These are phyloP conservation scores for Liolophura sinensis DNA, from an alignment of 1,140 invertebrate species.

Conservation along the genomic window DNA sequence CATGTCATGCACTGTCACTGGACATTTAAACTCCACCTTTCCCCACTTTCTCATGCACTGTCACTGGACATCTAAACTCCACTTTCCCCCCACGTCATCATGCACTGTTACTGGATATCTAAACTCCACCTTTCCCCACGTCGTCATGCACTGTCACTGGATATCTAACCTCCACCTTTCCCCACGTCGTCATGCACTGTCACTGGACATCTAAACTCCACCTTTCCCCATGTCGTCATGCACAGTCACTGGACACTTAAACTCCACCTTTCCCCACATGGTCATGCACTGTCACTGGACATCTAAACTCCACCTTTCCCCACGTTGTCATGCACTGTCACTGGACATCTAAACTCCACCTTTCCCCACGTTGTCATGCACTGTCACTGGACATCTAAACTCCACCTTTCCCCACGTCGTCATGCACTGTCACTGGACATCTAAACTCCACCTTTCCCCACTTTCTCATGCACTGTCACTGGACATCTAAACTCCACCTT, in stretches of 20 bases:
- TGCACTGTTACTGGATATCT: neutral
- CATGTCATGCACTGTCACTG: slow-evolving; percentile 5
- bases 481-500: neutral
- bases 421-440: slow-evolving; percentile 3
- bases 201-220: neutral
- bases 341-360: neutral
- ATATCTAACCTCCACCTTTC: too few species aligned
- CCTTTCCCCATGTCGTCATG: slow-evolving; percentile 9
- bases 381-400: neutral
- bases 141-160: slow-evolving; percentile 11
- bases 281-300: neutral
- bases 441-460: too few species aligned
- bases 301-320: too few species aligned
- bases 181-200: slow-evolving; percentile 8
- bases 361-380: slow-evolving; percentile 7
- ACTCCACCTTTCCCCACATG: too few species aligned
- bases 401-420: slow-evolving; percentile 3
- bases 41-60: neutral
- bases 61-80: neutral
- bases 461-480: neutral
- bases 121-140: too few species aligned
- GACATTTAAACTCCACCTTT: too few species aligned
- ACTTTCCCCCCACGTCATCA: neutral
- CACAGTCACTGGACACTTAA: neutral
- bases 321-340: slow-evolving; percentile 8